Evolutionary conservation across 2,113 vertebrate genomes (phyloP), one percentile per base, ranked within the genome.

Genomic region (Centrocercus urophasianus): DNA sequence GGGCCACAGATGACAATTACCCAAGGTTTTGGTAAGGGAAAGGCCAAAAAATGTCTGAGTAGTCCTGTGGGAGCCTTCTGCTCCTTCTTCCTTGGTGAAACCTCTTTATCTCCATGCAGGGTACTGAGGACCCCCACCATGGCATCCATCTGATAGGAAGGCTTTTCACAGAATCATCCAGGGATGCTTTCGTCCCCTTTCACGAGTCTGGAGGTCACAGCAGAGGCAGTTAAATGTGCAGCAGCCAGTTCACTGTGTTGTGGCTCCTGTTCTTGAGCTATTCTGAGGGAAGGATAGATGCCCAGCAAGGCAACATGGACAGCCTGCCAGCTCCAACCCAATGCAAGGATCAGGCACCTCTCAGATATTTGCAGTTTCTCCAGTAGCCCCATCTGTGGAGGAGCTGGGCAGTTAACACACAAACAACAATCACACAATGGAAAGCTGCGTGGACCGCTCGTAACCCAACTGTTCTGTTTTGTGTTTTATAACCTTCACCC

Each of bases 401-500:
- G 90, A 88, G 63, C 77, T 27, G 74, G 34, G 69, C 57, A n/a
- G 57, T 2, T 43, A 88, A 64, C 43, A 47, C 8, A 0, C 22
- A 8, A 64, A 43, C 3, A 2, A 7, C 36, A 1, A 11, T 11
- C 5, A 0, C 3, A 4, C 82, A 40, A n/a, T 27, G 90, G 95
- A 88, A 96, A 84, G 32, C 10, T 10, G 57, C 3, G 5, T 0
- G 5, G 83, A n/a, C 52, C 0, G 4, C 74, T 56, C 0, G 0
- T 54, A 34, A 67, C 71, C 47, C 20, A 65, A n/a, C 43, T 18
- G 27, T 32, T 78, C 76, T 42, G 87, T 24, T 64, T 36, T 69
- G 87, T 89, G 78, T 73, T 86, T 65, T 83, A 79, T 86, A 93
- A 88, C 91, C 95, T 96, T 96, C 94, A 94, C 86, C 88, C 93